Evolutionary conservation across 2,888 invertebrate species (phyloP), one percentile per base, ranked within the genome.

Genomic region (Oxyscelio sp.): DNA sequence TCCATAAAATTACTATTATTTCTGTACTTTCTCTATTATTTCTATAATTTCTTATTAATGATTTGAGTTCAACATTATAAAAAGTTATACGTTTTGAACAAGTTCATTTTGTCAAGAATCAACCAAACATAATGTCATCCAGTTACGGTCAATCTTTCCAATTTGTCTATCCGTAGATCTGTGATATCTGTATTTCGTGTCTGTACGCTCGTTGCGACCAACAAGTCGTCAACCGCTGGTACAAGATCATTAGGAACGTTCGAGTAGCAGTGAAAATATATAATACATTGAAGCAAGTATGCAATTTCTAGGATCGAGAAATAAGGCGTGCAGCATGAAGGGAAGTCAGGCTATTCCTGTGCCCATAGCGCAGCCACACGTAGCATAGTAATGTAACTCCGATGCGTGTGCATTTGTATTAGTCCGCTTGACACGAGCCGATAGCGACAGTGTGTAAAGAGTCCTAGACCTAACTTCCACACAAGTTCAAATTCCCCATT

Each of bases 301-400:
- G 38, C 38, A 43, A 56, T 75, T 75, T 75, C 75, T 75, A 58
- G 75, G 66, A 75, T 58, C 66, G 50, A 75, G 58, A 66, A 65
- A 65, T 45, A 75, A 75, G 66, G 66, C 58, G 31, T 59, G n/a
- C 15, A 48, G 58, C 34, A 34, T 11, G 45, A 24, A 48, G 50
- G 56, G 63, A 75, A 65, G 58, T 65, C n/a, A 54, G 24, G 75
- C 75, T 75, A 75, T 75, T 75, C 75, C 75, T 66, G 75, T 58
- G 66, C 61, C 22, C 45, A 31, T 22, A 22, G 61, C 74, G 58
- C 56, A 84, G 71, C 87, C 82, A 85, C 87, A 86, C 87, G 85
- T 83, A 79, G 88, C 88, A 89, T 90, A 90, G 88, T 89, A 90
- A 89, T 87, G 84, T 45, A 74, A 78, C 50, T 52, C 59, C 15